These are phyloP conservation scores for Odontomachus brunneus DNA, from an alignment of 1,140 invertebrate genomes.

Conservation along the genomic window DNA sequence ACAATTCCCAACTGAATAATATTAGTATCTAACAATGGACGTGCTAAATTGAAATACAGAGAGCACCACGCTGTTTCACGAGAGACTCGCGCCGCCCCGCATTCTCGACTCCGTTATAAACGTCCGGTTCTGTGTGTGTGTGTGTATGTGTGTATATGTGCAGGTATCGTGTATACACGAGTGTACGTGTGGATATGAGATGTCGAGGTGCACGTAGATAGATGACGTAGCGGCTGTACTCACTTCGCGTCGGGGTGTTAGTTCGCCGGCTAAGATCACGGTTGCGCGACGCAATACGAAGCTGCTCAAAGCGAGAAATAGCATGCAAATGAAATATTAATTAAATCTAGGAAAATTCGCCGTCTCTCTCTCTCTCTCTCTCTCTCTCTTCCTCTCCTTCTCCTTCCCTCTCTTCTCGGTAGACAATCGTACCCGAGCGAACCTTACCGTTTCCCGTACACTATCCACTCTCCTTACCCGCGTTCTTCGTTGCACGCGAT, in stretches of 20 bases:
- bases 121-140: not conserved
- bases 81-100: constrained; percentile 15
- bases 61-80: constrained; percentile 58
- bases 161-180: not conserved
- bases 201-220: constrained; percentile 35
- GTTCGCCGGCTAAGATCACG: constrained; percentile 26
- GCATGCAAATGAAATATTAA: constrained; percentile 82
- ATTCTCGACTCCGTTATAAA: constrained; percentile 63
- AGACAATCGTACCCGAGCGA: constrained; percentile 28
- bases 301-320: constrained; percentile 72
- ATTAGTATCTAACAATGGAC: constrained; percentile 84
- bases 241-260: constrained; percentile 50
- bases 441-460: constrained; percentile 35
- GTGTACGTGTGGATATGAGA: not conserved
- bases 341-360: constrained; percentile 80
- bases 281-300: constrained; percentile 35
- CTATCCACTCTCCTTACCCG: not conserved
- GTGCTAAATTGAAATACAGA: constrained; percentile 84
- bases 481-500: not conserved
- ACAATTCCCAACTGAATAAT: constrained; percentile 85
- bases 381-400: constrained; percentile 23
- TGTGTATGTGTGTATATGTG: not conserved
- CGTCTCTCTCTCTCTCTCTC: constrained; percentile 21
- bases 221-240: constrained; percentile 43
- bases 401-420: not conserved